Evolutionary conservation across 1,140 invertebrate genomes (phyloP), one percentile per base, ranked within the genome.

Genomic region (Dufourea novaeangliae): DNA sequence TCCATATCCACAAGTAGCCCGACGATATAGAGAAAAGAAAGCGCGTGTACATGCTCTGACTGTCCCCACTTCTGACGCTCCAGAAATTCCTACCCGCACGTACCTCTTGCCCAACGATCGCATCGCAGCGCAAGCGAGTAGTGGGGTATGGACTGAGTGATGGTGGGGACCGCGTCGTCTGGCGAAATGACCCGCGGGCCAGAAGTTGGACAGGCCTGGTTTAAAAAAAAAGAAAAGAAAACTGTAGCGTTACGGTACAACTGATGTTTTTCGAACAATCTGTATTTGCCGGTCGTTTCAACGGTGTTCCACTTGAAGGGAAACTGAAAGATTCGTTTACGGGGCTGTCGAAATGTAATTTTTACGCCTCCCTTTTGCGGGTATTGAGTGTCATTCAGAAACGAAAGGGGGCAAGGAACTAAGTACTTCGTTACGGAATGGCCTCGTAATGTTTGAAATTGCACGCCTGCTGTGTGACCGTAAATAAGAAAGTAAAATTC

Each of bases 381-480:
- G 12, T 12, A 7, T 54, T 11, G 70, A 25, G 22, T n/a, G 2
- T 14, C 34, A 32, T n/a, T 22, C 17, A n/a, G 17, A 7, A n/a
- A 39, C 41, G 7, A 41, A 27, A 25, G 41, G 44, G 17, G 17
- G 17, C 0, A 20, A 22, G 39, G 22, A 59, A 46, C 66, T 12
- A 54, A 52, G 79, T 67, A 66, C 73, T 78, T 82, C 46, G 62
- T 50, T 78, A 64, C 68, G 62, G n/a, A 69, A 67, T 29, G 74
- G 70, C 81, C 69, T 78, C 68, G 74, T 83, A 83, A 83, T 50
- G 79, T 82, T 83, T 54, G 79, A 68, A 82, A 83, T 78, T 78
- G 81, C 79, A 41, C 46, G 67, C 29, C 39, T 50, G 67, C 61
- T 37, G 29, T 37, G 37, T 27, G 67, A 67, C 29, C 46, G 64